phyloP scores from a whole-genome alignment of 2,113 vertebrate species.

The Tricholaema leucomelas region DNA sequence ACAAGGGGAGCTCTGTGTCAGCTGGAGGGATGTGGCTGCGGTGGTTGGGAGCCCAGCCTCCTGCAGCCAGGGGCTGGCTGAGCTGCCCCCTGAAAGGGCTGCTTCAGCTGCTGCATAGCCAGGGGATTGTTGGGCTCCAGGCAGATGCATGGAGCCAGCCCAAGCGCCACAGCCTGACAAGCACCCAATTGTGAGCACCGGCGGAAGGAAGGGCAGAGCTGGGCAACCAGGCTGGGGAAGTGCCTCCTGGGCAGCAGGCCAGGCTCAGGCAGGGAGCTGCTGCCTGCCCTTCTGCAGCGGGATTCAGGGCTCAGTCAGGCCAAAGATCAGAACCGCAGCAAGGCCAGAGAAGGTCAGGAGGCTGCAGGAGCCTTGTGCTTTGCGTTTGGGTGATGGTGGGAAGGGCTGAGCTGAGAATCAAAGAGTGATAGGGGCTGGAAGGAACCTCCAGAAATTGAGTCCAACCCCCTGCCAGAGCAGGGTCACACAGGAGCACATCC shows the following conservation, averaged over 20 bases:
- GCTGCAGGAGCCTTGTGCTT: not conserved
- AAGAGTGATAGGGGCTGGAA: too few species aligned
- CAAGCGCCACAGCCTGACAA: conserved; percentile 56
- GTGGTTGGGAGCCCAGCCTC: conserved; percentile 11
- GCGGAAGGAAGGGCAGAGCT: conserved; percentile 39
- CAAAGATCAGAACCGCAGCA: not conserved
- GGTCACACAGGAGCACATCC: too few species aligned
- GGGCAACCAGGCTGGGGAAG: conserved; percentile 13
- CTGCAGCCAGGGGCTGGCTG: conserved; percentile 10
- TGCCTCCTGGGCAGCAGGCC: not conserved
- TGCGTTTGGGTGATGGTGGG: not conserved
- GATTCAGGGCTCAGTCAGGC: not conserved
- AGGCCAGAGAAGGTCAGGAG: not conserved
- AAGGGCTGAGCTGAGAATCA: too few species aligned
- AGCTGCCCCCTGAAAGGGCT: conserved; percentile 30
- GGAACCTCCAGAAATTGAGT: too few species aligned
- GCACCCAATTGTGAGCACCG: conserved; percentile 46
- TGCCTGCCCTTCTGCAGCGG: not conserved
- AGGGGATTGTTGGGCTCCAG: conserved; percentile 60
- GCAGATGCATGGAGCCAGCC: conserved; percentile 65
- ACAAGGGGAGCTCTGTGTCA: conserved; percentile 59
- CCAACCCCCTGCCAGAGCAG: too few species aligned
- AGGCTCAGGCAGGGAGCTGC: not conserved
- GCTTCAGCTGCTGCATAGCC: conserved; percentile 65
- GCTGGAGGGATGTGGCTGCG: not conserved